Evolutionary conservation across 2,888 invertebrate species (phyloP), one percentile per base, ranked within the genome.

Genomic region (Xestia c-nigrum): DNA sequence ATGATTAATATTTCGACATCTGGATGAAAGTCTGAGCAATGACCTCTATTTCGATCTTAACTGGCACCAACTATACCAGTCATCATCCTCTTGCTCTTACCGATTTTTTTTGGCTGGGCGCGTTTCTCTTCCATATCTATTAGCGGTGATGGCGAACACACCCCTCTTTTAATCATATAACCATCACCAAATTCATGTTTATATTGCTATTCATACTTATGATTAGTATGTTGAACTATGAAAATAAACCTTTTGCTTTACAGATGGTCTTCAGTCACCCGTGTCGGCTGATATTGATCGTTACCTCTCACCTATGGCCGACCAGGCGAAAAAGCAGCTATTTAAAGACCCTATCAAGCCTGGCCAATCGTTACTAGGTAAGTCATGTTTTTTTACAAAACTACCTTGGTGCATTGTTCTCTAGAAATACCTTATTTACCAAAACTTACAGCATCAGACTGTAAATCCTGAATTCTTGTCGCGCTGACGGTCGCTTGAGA

Each of bases 241-340:
- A 50, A 38, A 70, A 19, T 19, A 14, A n/a, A 19, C 38, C 5
- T 47, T 31, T 71, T 46, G 2, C 57, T 65, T 89, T 85, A 43
- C 89, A 95, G 94, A 91, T 89, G 93, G 94, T 74, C 88, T 96
- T 7, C 97, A 97, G 85, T 97, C 97, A 0, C 97, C 97, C 0
- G 95, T 97, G 61, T 97, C 97, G n/a, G 96, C 97, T 43, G 97
- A 96, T 1, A 95, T 97, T 67, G 97, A 98, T 83, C 96, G 98
- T 21, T 98, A 98, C 92, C 97, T 98, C 74, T 97, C 97, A 1
- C 98, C 98, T 0, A 95, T 97, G 64, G 95, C 97, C 5, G 97
- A 96, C 61, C 94, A 95, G 74, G 95, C 96, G 5, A 96, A 94
- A 88, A 97, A 94, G 84, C 97, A 97, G 86, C 92, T 97, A 14